Base-by-base conservation (phyloP, 2,113 vertebrate species). In the Grantiella picta region DNA sequence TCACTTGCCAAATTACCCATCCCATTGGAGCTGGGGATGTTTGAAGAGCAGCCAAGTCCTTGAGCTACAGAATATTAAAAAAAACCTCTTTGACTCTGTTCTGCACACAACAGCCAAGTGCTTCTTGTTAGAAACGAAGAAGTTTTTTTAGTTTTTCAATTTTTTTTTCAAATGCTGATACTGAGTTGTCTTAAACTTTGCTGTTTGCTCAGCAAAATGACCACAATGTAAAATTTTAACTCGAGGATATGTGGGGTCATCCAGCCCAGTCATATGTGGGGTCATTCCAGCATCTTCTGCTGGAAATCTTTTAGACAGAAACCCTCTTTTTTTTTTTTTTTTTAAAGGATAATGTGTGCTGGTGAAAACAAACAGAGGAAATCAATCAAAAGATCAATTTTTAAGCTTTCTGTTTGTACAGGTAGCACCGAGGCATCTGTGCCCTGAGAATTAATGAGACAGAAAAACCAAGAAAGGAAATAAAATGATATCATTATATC, bases 1-100 rank as follows among this genome's bases (percentile, higher is more conserved):
- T 27, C 90, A 44, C 76, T 86, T 27, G 36, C n/a, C 56, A 82
- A 65, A 70, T 88, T 22, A 29, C 80, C 78, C 80, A 81, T 82
- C 75, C 76, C 65, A 28, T 61, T 70, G 75, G n/a, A 88, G 65
- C 20, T 78, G 65, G 65, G 50, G 45, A 57, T 20, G 61, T 61
- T 19, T 94, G 94, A 95, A 87, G 80, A 60, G 47, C 15, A 92
- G 91, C 95, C 94, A 95, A 85, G 42, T 86, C 82, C 94, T 77
- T 86, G 65, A 94, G 87, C 75, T 78, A 93, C 21, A 82, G 66
- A 93, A 56, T 54, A 92, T 68, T 86, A 71, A 38, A 94, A 38
- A 94, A 89, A 83, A 52, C 24, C 73, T 56, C 61, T 79, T 73
- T 73, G 89, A 71, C 45, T 92, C 9, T 36, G 63, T 76, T 86